Evolutionary conservation across 2,113 vertebrate genomes (phyloP).

Genomic region (Corythoichthys haematopterus): DNA sequence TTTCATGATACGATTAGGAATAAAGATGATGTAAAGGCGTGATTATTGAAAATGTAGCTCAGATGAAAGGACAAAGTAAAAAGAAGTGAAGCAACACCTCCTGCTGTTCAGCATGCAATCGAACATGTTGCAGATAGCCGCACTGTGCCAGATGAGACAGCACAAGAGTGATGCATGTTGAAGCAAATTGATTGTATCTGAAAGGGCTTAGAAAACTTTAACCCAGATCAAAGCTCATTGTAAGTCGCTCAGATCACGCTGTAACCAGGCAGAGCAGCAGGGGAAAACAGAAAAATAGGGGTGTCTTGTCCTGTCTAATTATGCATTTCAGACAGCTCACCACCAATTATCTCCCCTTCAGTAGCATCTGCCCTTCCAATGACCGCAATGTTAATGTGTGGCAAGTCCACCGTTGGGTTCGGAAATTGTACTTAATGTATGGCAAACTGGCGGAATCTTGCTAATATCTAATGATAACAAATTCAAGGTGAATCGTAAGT

Average conservation of each 20-base stretch:
- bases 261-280: constrained; percentile 43
- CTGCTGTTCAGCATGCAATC: constrained; percentile 41
- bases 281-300: constrained; percentile 57
- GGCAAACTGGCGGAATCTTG: constrained; percentile 41
- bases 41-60: constrained; percentile 53
- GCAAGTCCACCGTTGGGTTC: constrained; percentile 53
- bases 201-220: constrained; percentile 71
- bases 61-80: constrained; percentile 27
- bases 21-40: constrained; percentile 55
- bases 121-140: constrained; percentile 33
- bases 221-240: constrained; percentile 71
- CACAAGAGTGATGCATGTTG: constrained; percentile 63
- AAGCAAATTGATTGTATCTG: constrained; percentile 73
- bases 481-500: constrained; percentile 53
- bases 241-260: constrained; percentile 64
- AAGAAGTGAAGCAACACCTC: constrained; percentile 35
- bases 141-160: constrained; percentile 42
- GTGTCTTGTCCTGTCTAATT: constrained; percentile 74
- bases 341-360: constrained; percentile 75
- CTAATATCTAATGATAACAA: constrained; percentile 41
- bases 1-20: constrained; percentile 48
- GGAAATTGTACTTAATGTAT: constrained; percentile 50
- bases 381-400: constrained; percentile 68
- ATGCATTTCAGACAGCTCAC: constrained; percentile 75
- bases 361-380: constrained; percentile 73